Conservation (phyloP, 1,140 invertebrate genomes). For the Arion vulgaris region DNA sequence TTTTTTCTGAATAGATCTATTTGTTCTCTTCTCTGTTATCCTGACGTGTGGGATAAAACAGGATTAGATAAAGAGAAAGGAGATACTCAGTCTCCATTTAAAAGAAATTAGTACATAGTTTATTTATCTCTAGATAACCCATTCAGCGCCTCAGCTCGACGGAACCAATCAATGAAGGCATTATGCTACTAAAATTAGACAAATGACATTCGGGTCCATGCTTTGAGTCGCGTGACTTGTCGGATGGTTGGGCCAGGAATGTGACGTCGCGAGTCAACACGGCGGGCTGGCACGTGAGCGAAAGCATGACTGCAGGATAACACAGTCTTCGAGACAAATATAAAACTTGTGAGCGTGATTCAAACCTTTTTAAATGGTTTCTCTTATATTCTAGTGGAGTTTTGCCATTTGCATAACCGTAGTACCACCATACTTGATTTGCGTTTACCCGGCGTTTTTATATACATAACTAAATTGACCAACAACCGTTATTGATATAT, state of each 20-base stretch:
- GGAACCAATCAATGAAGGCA: constrained; percentile 18
- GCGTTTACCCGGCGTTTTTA: too few relatives aligned
- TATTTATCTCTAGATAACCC: neutral
- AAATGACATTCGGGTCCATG: constrained; percentile 21
- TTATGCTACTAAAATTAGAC: constrained; percentile 16
- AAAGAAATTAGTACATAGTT: neutral
- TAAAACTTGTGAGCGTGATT: constrained; percentile 1
- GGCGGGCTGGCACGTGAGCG: constrained; percentile 26
- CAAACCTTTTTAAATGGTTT: neutral
- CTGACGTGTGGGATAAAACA: too few relatives aligned
- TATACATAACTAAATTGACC: too few relatives aligned
- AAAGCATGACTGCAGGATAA: constrained; percentile 9
- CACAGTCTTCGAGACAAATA: neutral
- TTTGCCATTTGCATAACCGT: neutral
- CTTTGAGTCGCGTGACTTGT: constrained; percentile 28
- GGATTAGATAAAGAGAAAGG: too few relatives aligned
- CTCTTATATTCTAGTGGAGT: neutral
- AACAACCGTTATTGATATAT: too few relatives aligned
- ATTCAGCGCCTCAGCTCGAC: neutral
- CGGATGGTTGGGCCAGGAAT: neutral
- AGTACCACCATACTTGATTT: neutral
- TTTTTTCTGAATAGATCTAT: too few relatives aligned
- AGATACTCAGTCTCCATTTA: too few relatives aligned
- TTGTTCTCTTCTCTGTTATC: too few relatives aligned
- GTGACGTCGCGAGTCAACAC: constrained; percentile 26